These are phyloP conservation scores for Ageneiosus marmoratus DNA, from an alignment of 2,113 vertebrate species.

Conservation along the genomic window DNA sequence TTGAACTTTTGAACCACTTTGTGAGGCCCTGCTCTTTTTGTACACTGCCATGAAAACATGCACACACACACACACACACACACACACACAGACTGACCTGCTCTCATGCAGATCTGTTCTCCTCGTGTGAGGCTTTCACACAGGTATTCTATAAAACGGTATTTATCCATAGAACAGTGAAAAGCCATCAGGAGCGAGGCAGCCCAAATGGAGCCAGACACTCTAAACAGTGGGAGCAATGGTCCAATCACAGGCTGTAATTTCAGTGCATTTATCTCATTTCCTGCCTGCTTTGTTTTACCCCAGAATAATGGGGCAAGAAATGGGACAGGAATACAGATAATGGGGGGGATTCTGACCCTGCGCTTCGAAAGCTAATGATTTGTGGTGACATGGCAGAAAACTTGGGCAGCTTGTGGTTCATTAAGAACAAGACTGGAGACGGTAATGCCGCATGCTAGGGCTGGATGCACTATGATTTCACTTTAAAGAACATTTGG, in stretches of 20 bases:
- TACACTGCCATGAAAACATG: slow-evolving; percentile 9
- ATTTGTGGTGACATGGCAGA: slow-evolving; percentile 53
- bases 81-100: background rate
- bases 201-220: slow-evolving; percentile 61
- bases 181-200: slow-evolving; percentile 32
- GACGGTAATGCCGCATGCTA: slow-evolving; percentile 49
- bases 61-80: background rate
- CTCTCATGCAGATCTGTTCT: slow-evolving; percentile 26
- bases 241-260: slow-evolving; percentile 69
- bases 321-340: slow-evolving; percentile 65
- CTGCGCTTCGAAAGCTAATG: slow-evolving; percentile 58
- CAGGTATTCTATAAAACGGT: slow-evolving; percentile 45
- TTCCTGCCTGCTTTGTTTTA: slow-evolving; percentile 71
- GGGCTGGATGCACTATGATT: slow-evolving; percentile 51
- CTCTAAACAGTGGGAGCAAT: slow-evolving; percentile 59
- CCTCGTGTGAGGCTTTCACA: slow-evolving; percentile 32
- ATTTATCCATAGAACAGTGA: slow-evolving; percentile 33
- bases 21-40: slow-evolving; percentile 18
- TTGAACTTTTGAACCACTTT: slow-evolving; percentile 40
- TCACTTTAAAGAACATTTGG: slow-evolving; percentile 39
- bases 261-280: slow-evolving; percentile 71
- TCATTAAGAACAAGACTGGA: slow-evolving; percentile 52
- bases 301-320: slow-evolving; percentile 62
- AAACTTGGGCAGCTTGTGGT: slow-evolving; percentile 53
- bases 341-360: slow-evolving; percentile 62